Base-by-base conservation (phyloP, 2,797 vertebrate species). In the Hipposideros larvatus region DNA sequence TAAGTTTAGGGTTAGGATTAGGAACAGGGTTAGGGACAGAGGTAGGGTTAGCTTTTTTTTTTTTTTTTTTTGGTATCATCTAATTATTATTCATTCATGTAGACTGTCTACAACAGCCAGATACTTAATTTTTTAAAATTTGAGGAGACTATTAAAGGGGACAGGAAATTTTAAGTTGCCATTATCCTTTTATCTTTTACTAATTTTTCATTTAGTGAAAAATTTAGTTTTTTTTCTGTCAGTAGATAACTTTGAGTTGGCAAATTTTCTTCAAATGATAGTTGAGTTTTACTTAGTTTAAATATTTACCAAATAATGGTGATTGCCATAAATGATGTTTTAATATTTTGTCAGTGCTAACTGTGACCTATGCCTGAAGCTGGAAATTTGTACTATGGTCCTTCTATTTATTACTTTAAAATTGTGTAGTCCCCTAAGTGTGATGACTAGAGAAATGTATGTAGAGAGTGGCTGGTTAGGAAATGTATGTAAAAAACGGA, bases 171-270 rank as follows among this genome's bases (percentile, higher is more conserved):
- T 80, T 37, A 90, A 87, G 41, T 78, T 78, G n/a, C 18, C 10
- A 7, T 88, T 90, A 46, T 65, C 26, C 24, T 75, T 96, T 91
- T 75, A n/a, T 75, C 55, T 88, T 95, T 92, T 84, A 57, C 15
- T 70, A n/a, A 74, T 43, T 83, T 79, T 92, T 75, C 31, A 9
- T 88, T 24, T 51, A 73, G 61, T 19, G 2, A 84, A 53, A 93
- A 70, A 24, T 90, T 83, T 95, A 94, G 53, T 83, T 95, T 95
- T 59, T 83, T 66, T 34, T 84, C 46, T 75, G 46, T 84, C 13
- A 63, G 37, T 79, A 87, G 78, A 31, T 89, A 84, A 83, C 43
- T 68, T 51, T 91, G n/a, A 5, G 0, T 66, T 95, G 65, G 4
- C 24, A 94, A 8, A 80, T 46, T 95, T 96, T 73, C 53, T 94